Evolutionary conservation across 2,113 vertebrate species (phyloP).

Genomic region (Oncorhynchus tshawytscha): DNA sequence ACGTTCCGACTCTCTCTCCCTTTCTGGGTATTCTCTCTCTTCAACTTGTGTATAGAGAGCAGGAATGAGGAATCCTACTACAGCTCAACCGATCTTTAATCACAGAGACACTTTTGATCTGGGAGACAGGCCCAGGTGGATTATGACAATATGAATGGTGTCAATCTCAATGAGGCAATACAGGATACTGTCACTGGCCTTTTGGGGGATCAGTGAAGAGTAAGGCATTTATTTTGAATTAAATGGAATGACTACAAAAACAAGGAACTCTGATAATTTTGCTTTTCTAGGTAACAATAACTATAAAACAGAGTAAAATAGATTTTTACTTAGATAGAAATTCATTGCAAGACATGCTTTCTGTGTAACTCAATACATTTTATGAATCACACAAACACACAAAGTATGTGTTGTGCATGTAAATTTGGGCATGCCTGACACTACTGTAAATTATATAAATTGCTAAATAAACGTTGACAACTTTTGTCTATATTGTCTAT

Average conservation of each 20-base stretch:
- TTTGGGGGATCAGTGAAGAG: slow-evolving; percentile 20
- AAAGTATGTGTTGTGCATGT: no score
- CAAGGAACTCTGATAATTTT: not conserved
- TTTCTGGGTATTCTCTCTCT: slow-evolving; percentile 23
- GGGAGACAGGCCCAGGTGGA: slow-evolving; percentile 19
- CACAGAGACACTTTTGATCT: slow-evolving; percentile 28
- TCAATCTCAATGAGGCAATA: slow-evolving; percentile 46
- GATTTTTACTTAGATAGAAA: no score
- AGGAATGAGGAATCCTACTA: not conserved
- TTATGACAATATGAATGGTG: slow-evolving; percentile 72
- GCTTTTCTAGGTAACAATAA: not conserved
- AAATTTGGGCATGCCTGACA: no score
- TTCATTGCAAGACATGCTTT: not conserved
- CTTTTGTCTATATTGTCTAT: no score
- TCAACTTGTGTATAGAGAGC: slow-evolving; percentile 2
- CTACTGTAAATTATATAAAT: no score
- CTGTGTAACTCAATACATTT: not conserved
- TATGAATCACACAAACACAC: not conserved
- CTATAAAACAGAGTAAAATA: not conserved
- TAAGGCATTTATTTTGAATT: not conserved
- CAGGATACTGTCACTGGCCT: not conserved
- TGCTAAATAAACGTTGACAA: no score
- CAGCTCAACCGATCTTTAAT: slow-evolving; percentile 31
- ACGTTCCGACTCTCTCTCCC: slow-evolving; percentile 43
- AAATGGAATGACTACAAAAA: not conserved